Conservation (phyloP, 2,113 vertebrate species). For the Sus scrofa region DNA sequence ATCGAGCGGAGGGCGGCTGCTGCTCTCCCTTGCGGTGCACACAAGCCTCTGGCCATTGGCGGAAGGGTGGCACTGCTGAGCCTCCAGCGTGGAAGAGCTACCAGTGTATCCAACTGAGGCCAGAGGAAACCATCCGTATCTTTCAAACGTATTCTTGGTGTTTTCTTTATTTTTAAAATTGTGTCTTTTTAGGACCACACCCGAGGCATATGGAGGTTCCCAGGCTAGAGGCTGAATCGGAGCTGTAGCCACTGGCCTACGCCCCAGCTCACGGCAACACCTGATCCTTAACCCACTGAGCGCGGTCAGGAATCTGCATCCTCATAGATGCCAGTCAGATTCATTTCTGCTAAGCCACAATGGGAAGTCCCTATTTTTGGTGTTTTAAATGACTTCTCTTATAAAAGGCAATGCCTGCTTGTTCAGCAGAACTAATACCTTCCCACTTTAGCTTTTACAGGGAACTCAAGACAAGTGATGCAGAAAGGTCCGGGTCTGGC, state of each 20-base stretch:
- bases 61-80: neutral
- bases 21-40: neutral
- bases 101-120: slow-evolving; percentile 47
- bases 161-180: neutral
- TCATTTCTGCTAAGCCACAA: too few relatives aligned
- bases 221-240: too few relatives aligned
- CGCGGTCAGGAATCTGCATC: too few relatives aligned
- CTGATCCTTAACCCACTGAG: too few relatives aligned
- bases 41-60: neutral
- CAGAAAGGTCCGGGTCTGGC: neutral
- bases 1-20: slow-evolving; percentile 28
- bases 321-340: too few relatives aligned
- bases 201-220: too few relatives aligned
- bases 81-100: neutral
- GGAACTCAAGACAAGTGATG: neutral
- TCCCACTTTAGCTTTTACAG: neutral
- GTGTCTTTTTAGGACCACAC: too few relatives aligned
- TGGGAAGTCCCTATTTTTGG: neutral
- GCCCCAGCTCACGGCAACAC: too few relatives aligned
- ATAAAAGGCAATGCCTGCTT: slow-evolving; percentile 40
- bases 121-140: slow-evolving; percentile 46
- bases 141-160: slow-evolving; percentile 27
- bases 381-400: slow-evolving; percentile 38
- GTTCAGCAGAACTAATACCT: slow-evolving; percentile 59
- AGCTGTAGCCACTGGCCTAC: too few relatives aligned